A percentile compares a stretch with the other conserved stretches of the same genome.
phyloP scores from a whole-genome alignment of 2,113 vertebrate genomes.

The Mormyrus lacerda region DNA sequence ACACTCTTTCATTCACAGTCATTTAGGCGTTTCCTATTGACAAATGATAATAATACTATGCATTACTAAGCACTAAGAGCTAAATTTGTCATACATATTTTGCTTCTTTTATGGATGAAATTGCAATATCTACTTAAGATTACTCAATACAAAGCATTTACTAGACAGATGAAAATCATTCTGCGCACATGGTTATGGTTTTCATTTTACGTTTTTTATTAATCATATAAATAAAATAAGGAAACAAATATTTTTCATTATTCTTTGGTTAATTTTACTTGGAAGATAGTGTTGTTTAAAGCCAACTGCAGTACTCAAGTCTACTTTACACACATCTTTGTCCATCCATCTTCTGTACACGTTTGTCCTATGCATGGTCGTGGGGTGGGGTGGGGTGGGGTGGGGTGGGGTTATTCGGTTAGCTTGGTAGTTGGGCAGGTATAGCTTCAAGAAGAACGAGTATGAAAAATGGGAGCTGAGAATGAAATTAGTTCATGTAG shows the following conservation, averaged over 20 bases:
- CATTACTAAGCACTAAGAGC: neutral
- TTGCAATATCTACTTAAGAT: neutral
- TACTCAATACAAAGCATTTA: neutral
- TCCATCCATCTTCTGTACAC: neutral
- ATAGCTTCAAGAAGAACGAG: neutral
- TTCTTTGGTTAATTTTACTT: neutral
- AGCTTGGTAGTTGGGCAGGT: neutral
- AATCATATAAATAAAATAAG: neutral
- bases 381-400: too few relatives aligned
- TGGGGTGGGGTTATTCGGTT: neutral
- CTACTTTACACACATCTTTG: neutral
- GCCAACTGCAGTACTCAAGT: neutral
- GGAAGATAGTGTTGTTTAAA: neutral
- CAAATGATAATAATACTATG: neutral
- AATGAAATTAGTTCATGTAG: neutral
- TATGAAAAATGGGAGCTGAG: neutral
- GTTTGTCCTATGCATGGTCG: neutral
- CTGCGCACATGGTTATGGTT: neutral
- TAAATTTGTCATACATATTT: neutral
- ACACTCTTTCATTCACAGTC: neutral
- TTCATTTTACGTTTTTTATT: neutral
- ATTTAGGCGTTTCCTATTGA: neutral
- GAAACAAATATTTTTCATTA: neutral
- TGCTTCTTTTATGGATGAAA: neutral
- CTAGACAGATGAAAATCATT: neutral